phyloP scores from a whole-genome alignment of 2,888 invertebrate species.

The Drosophila suboccidentalis region DNA sequence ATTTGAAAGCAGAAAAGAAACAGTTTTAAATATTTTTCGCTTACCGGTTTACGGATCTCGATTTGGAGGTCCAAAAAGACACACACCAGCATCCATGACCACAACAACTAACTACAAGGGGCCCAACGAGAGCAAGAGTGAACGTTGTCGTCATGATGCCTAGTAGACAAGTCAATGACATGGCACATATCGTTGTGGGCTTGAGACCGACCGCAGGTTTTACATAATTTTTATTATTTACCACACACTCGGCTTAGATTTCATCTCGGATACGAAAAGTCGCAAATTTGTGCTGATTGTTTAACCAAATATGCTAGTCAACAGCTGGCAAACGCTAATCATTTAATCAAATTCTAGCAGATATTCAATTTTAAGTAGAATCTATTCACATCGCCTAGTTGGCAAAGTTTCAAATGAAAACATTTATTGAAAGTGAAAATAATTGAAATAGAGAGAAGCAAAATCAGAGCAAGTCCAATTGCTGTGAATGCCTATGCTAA shows the following conservation, averaged over 20 bases:
- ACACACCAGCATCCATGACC: not conserved
- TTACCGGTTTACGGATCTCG: constrained; percentile 46
- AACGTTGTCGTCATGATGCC: constrained; percentile 15
- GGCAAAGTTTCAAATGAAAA: constrained; percentile 2
- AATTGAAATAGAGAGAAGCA: constrained; percentile 2
- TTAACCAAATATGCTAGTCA: constrained; percentile 40
- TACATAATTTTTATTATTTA: constrained; percentile 42
- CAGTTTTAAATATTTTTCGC: not conserved
- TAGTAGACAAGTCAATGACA: constrained; percentile 66
- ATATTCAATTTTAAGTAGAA: constrained; percentile 11
- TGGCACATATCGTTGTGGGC: constrained; percentile 41
- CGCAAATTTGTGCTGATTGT: constrained; percentile 61
- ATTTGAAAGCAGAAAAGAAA: constrained; percentile 17
- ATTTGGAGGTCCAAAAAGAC: constrained; percentile 13
- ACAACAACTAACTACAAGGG: not conserved
- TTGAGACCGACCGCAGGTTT: constrained; percentile 41
- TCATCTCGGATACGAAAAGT: constrained; percentile 46
- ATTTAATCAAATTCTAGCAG: constrained; percentile 17
- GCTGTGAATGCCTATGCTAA: constrained; percentile 1
- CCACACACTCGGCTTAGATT: constrained; percentile 22
- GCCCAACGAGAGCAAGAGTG: constrained; percentile 50
- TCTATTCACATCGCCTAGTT: not conserved
- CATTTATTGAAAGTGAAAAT: constrained; percentile 19
- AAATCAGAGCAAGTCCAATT: not conserved
- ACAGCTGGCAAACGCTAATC: constrained; percentile 34